phyloP scores from a whole-genome alignment of 2,888 invertebrate species.

The Meiosimyza platycephala region DNA sequence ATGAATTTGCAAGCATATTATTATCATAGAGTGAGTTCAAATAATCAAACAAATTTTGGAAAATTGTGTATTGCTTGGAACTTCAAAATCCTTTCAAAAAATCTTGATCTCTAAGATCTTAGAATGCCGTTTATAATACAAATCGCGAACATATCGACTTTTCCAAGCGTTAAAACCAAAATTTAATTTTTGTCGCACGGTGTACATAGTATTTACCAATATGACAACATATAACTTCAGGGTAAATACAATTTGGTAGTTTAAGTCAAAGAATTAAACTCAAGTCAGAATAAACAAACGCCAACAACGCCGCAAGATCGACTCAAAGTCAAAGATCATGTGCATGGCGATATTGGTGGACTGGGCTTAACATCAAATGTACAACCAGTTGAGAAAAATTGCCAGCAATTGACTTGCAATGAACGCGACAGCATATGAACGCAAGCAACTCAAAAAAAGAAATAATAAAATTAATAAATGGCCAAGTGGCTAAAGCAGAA shows the following conservation, averaged over 20 bases:
- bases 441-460: neutral
- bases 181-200: too few relatives aligned
- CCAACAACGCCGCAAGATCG: neutral
- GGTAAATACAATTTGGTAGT: neutral
- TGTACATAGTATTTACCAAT: neutral
- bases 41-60: too few relatives aligned
- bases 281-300: neutral
- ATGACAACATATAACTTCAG: neutral
- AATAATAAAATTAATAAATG: neutral
- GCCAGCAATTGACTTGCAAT: neutral
- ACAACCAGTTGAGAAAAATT: too few relatives aligned
- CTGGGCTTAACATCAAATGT: neutral
- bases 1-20: too few relatives aligned
- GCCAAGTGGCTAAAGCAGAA: constrained; percentile 7
- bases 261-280: neutral
- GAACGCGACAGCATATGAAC: neutral
- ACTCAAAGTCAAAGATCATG: constrained; percentile 14
- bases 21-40: too few relatives aligned
- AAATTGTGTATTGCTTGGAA: too few relatives aligned
- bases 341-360: constrained; percentile 4
- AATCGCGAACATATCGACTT: too few relatives aligned
- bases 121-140: too few relatives aligned
- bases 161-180: too few relatives aligned
- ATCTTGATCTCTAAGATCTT: too few relatives aligned
- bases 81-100: too few relatives aligned